A percentile compares a stretch with the other conserved stretches of the same genome.
Evolutionary conservation across 2,888 invertebrate species (phyloP).

Genomic region (Ophraella communa): DNA sequence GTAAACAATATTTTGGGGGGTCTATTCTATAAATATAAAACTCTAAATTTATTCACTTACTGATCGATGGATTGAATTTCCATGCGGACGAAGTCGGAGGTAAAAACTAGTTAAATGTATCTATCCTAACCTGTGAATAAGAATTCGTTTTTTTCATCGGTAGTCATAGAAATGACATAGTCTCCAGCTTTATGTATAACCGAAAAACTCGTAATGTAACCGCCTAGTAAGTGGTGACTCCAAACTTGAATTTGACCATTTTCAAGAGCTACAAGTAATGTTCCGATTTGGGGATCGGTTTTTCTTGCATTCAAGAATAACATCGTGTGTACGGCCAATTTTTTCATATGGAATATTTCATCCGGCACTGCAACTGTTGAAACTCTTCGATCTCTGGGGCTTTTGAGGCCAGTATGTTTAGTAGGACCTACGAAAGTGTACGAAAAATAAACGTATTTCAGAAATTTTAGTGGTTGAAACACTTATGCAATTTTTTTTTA

Average conservation of each 20-base stretch:
- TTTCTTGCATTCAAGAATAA: constrained; percentile 70
- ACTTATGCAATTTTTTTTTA: too few relatives aligned
- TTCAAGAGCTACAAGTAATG: constrained; percentile 74
- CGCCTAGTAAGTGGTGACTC: constrained; percentile 77
- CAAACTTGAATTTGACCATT: constrained; percentile 81
- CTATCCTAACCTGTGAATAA: constrained; percentile 74
- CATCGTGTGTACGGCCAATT: constrained; percentile 69
- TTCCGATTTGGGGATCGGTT: constrained; percentile 64
- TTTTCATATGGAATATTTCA: constrained; percentile 59
- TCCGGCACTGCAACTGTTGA: constrained; percentile 60
- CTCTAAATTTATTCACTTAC: too few relatives aligned
- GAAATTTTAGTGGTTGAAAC: too few relatives aligned
- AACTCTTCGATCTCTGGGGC: constrained; percentile 52
- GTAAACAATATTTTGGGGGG: too few relatives aligned
- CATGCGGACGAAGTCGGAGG: too few relatives aligned
- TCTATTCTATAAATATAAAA: too few relatives aligned
- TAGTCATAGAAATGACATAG: constrained; percentile 72
- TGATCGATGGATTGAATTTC: too few relatives aligned
- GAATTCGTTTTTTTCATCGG: constrained; percentile 74
- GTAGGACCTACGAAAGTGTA: constrained; percentile 8
- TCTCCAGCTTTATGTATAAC: constrained; percentile 73
- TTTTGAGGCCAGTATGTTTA: neutral
- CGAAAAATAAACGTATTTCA: too few relatives aligned
- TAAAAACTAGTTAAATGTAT: too few relatives aligned
- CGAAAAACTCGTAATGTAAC: constrained; percentile 72